Evolutionary conservation across 2,888 invertebrate genomes (phyloP).

Genomic region (Heteromurus nitidus): DNA sequence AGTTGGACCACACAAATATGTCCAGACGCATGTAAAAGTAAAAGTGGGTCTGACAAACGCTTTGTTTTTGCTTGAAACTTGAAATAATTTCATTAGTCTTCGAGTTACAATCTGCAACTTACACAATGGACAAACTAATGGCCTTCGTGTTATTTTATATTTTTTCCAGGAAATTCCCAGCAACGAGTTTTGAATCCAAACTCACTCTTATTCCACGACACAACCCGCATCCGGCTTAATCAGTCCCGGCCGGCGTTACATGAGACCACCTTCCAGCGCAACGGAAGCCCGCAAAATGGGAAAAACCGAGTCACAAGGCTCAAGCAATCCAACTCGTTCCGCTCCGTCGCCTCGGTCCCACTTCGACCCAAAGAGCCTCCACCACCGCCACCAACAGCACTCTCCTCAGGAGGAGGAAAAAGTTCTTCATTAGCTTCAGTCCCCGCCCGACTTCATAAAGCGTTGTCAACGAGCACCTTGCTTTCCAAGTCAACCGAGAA

Average conservation of each 20-base stretch:
- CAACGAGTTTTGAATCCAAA: conserved; percentile 68
- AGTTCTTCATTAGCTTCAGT: conserved; percentile 29
- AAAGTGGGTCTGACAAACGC: neutral
- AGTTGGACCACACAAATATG: too few relatives aligned
- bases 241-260: conserved; percentile 73
- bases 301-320: conserved; percentile 40
- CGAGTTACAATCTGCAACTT: neutral
- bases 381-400: conserved; percentile 69
- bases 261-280: conserved; percentile 69
- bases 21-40: neutral
- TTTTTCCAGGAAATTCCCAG: neutral
- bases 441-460: conserved; percentile 51
- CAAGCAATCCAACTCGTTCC: conserved; percentile 73
- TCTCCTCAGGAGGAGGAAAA: neutral
- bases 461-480: conserved; percentile 32
- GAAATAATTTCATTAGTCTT: neutral
- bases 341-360: conserved; percentile 75
- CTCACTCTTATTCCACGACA: conserved; percentile 83
- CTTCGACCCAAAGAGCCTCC: conserved; percentile 73
- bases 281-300: conserved; percentile 20
- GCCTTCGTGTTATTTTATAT: neutral
- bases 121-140: neutral
- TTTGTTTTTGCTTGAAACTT: neutral
- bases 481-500: conserved; percentile 47
- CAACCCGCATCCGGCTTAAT: conserved; percentile 85